phyloP scores from a whole-genome alignment of 2,113 vertebrate genomes.

The Empidonax traillii region DNA sequence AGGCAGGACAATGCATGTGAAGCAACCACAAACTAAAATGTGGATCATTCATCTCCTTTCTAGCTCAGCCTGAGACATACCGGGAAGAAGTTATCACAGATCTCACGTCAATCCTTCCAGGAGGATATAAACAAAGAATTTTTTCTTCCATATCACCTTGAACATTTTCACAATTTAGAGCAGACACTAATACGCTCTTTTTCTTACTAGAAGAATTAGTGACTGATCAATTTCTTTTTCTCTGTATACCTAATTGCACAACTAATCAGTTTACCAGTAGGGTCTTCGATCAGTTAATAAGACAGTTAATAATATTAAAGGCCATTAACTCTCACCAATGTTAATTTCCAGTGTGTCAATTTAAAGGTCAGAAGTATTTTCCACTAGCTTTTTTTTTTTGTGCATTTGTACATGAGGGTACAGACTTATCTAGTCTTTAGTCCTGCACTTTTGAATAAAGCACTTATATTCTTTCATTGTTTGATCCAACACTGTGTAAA shows the following conservation, averaged over 20 bases:
- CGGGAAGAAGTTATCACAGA: not conserved
- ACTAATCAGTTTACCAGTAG: not conserved
- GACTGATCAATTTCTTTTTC: not conserved
- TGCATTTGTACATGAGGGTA: not conserved
- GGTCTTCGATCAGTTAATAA: not conserved
- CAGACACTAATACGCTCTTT: not conserved
- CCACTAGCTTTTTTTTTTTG: not conserved
- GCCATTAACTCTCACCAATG: not conserved
- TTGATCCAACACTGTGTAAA: not conserved
- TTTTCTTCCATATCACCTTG: not conserved
- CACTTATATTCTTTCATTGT: not conserved
- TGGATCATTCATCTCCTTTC: not conserved
- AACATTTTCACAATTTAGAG: not conserved
- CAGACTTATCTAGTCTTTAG: not conserved
- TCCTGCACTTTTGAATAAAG: not conserved
- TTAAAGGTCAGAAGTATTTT: not conserved
- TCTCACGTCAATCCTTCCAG: not conserved
- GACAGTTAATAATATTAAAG: not conserved
- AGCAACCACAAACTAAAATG: not conserved
- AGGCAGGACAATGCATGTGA: not conserved
- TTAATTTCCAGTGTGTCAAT: not conserved
- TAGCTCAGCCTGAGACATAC: not conserved
- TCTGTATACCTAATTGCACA: not conserved
- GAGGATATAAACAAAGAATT: not conserved
- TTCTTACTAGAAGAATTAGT: not conserved